These are phyloP conservation scores for Tigriopus japonicus DNA, from an alignment of 1,140 invertebrate species.

Conservation along the genomic window DNA sequence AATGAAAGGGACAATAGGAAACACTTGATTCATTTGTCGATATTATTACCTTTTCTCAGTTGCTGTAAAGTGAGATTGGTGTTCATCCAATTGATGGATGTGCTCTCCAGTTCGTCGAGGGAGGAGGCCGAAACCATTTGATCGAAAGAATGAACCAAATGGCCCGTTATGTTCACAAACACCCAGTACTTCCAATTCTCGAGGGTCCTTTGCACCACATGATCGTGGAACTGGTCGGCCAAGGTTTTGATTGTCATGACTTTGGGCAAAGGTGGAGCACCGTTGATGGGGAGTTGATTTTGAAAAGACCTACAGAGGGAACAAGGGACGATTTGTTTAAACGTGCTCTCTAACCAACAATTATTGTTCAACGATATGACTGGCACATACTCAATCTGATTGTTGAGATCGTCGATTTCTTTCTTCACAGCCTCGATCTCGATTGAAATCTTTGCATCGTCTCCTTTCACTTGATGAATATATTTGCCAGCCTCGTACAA, in stretches of 20 bases:
- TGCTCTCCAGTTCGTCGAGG: not conserved
- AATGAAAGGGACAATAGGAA: not conserved
- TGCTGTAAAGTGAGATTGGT: slow-evolving; percentile 9
- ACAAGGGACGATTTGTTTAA: not conserved
- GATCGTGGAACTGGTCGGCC: not conserved
- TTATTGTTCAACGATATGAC: not conserved
- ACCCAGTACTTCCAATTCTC: slow-evolving; percentile 14
- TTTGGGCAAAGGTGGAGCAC: not conserved
- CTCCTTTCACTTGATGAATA: not conserved
- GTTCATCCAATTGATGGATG: not conserved
- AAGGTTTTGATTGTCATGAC: not conserved
- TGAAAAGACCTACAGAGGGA: not conserved
- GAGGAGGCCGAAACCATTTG: not conserved
- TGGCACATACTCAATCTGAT: not conserved
- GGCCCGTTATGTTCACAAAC: slow-evolving; percentile 11
- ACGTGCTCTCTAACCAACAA: not conserved
- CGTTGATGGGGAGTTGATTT: not conserved
- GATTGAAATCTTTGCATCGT: not conserved
- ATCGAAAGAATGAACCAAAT: slow-evolving; percentile 12
- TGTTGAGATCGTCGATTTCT: not conserved
- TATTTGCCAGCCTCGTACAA: slow-evolving; percentile 8
- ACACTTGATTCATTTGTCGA: not conserved
- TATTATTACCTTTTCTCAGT: slow-evolving; percentile 5
- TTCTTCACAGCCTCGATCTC: not conserved
- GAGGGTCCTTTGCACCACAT: slow-evolving; percentile 6